Conservation (phyloP, 2,113 vertebrate genomes). For the Toxotes jaculatrix region DNA sequence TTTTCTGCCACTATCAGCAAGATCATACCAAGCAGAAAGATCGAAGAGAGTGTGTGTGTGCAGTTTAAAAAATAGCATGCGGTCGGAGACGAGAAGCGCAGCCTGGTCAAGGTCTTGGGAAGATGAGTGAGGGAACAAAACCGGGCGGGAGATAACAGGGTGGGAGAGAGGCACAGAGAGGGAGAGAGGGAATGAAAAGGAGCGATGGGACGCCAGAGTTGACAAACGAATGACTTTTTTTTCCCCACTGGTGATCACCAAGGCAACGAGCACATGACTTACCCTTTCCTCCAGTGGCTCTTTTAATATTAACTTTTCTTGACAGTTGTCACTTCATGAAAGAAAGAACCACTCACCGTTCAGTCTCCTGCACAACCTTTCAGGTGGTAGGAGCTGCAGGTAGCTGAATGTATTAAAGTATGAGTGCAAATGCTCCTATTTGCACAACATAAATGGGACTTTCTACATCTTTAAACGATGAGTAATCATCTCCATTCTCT, state of each 20-base stretch:
- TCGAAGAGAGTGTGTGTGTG: constrained; percentile 3
- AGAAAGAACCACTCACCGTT: neutral
- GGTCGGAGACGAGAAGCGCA: constrained; percentile 9
- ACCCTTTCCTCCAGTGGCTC: neutral
- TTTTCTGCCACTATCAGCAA: constrained; percentile 1
- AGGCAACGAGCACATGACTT: constrained; percentile 63
- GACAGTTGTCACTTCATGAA: neutral
- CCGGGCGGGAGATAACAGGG: neutral
- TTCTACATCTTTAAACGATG: too few relatives aligned
- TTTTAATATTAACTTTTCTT: neutral
- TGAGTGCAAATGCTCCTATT: too few relatives aligned
- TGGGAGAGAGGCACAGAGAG: neutral
- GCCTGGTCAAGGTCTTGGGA: constrained; percentile 49
- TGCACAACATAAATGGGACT: too few relatives aligned
- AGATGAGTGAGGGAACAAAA: constrained; percentile 30
- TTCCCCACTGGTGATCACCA: constrained; percentile 43
- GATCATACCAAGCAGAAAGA: neutral
- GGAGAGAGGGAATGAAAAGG: neutral
- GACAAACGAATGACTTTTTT: neutral
- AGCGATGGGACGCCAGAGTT: neutral
- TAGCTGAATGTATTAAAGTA: too few relatives aligned
- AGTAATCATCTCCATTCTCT: neutral
- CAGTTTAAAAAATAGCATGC: neutral
- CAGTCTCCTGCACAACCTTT: neutral
- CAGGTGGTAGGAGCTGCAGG: too few relatives aligned